Evolutionary conservation across 2,888 invertebrate genomes (phyloP).

Genomic region (Coenonympha glycerion): DNA sequence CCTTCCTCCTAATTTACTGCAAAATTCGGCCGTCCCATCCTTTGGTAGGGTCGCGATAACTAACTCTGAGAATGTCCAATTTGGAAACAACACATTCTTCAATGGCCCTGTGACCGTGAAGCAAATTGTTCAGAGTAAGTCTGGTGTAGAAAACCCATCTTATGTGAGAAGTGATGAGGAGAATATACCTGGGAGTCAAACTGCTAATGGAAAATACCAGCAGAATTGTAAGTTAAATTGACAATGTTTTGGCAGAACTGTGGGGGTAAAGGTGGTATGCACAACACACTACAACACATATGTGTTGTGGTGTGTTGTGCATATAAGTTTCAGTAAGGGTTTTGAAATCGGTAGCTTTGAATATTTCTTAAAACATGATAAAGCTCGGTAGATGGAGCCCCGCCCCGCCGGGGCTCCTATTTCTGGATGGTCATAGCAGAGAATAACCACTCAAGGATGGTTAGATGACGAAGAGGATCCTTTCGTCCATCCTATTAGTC

Average conservation of each 20-base stretch:
- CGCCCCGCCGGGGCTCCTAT: no score
- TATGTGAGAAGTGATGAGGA: slow-evolving; percentile 41
- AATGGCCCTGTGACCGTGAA: slow-evolving; percentile 87
- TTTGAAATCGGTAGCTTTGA: no score
- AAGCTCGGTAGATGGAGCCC: no score
- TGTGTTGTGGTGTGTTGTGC: neutral
- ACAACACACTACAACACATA: neutral
- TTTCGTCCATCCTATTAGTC: no score
- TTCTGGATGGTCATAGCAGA: no score
- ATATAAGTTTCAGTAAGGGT: no score
- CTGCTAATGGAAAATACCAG: slow-evolving; percentile 7
- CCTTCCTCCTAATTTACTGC: slow-evolving; percentile 42
- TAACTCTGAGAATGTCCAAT: slow-evolving; percentile 82
- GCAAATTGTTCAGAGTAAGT: slow-evolving; percentile 77
- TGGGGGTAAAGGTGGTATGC: neutral
- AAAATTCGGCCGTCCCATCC: slow-evolving; percentile 37
- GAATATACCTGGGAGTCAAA: neutral
- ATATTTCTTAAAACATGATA: no score
- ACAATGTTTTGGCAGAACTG: no score
- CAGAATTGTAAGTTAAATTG: slow-evolving; percentile 17
- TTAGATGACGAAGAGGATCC: no score
- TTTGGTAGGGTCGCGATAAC: slow-evolving; percentile 79
- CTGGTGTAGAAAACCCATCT: slow-evolving; percentile 52
- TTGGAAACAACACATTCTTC: slow-evolving; percentile 85
- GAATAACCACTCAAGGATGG: no score